A percentile compares a stretch with the other conserved stretches of the same genome.
These are phyloP conservation scores for Seira ritae DNA, from an alignment of 2,888 invertebrate species.

Conservation along the genomic window DNA sequence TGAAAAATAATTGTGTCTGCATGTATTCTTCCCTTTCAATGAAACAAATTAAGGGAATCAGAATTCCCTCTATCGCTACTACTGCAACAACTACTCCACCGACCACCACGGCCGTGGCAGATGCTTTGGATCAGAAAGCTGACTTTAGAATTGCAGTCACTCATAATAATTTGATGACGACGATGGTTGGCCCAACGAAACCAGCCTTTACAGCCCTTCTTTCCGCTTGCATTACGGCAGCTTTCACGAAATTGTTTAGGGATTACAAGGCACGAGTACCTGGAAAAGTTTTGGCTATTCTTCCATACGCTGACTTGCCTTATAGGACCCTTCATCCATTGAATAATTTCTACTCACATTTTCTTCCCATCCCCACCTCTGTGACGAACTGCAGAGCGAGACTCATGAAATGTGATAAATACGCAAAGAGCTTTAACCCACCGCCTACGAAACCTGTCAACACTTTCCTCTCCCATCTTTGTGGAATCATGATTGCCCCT, in stretches of 20 bases:
- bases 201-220: conserved; percentile 67
- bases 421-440: conserved; percentile 63
- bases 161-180: conserved; percentile 23
- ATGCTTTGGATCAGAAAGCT: conserved; percentile 33
- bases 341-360: conserved; percentile 65
- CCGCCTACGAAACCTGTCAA: conserved; percentile 60
- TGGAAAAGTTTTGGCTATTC: conserved; percentile 58
- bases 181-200: conserved; percentile 25
- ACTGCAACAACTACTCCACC: conserved; percentile 18
- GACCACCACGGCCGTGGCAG: background rate
- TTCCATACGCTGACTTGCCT: conserved; percentile 67
- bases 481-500: conserved; percentile 65
- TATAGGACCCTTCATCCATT: conserved; percentile 64
- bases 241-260: conserved; percentile 61
- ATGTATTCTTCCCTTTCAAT: conserved; percentile 60
- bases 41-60: conserved; percentile 62
- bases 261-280: conserved; percentile 63
- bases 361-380: conserved; percentile 64
- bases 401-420: conserved; percentile 57
- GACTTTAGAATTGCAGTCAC: conserved; percentile 30
- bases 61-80: conserved; percentile 18
- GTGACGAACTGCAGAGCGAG: conserved; percentile 52
- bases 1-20: conserved; percentile 61
- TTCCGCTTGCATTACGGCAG: conserved; percentile 60
- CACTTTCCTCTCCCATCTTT: conserved; percentile 61